Base-by-base conservation (phyloP, 2,113 vertebrate genomes). In the Desmodus rotundus region DNA sequence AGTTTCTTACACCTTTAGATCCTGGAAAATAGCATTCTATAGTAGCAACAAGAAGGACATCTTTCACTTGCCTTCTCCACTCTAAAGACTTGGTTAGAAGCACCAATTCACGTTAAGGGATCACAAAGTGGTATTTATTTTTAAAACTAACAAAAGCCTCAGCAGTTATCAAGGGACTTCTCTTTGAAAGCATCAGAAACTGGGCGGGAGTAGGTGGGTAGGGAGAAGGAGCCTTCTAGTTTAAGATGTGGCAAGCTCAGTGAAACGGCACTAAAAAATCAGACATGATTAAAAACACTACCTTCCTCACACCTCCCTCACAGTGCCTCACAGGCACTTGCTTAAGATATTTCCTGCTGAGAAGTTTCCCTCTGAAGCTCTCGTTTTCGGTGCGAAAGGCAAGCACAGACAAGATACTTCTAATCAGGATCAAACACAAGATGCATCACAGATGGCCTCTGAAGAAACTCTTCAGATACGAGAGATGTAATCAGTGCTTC, bases 1-100 rank as follows among this genome's bases (percentile, higher is more conserved):
- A 80, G 82, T 87, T 91, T 94, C 91, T 80, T 83, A 72, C 26
- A 92, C 72, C 76, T 85, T 96, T 78, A 96, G 90, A 92, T 93
- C 65, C 65, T 82, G 54, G 45, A 92, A 90, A 61, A 73, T 0
- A 84, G 76, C 17, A 41, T 61, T 94, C 33, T 6, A 41, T 33
- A 87, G 92, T 3, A 95, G 87, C 94, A 90, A 58, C 15, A 17
- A 91, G 61, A 96, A 90, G 28, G 70, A 5, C 45, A 56, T 52
- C 72, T 83, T 80, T 74, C 68, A 26, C 80, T 91, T 85, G 43
- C 70, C 73, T 85, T 94, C 76, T 54, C 47, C 80, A 88, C 70
- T 77, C 58, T 56, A 45, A 82, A 93, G 45, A n/a, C 68, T 80
- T 19, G 56, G 83, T 78, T 81, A 19, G 73, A 87, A 90, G 80